Evolutionary conservation across 2,888 invertebrate species (phyloP), one percentile per base, ranked within the genome.

Genomic region (Caenorhabditis wallacei): DNA sequence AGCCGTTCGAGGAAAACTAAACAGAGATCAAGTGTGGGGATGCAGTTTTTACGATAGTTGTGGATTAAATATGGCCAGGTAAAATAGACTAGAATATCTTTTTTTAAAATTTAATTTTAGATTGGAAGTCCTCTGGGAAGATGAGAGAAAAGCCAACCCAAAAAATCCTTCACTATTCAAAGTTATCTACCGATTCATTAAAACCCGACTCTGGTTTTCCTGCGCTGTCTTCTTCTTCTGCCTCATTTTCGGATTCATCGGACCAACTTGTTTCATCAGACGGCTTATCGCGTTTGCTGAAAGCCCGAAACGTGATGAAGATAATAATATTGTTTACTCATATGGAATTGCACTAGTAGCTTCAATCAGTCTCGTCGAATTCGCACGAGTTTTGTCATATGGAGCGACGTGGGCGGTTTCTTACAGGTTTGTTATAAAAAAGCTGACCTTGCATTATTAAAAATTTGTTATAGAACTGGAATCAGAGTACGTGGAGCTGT

Each of bases 391-490:
- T 2, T 76, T 93, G 22, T 87, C 90, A n/a, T 92, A 92, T 82
- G 92, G 92, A 10, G 88, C 91, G 24, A 89, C 92, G 0, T 93
- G 93, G 93, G 91, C 92, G 43, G 88, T 92, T 26, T 92, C 92
- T 79, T 93, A 93, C 71, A 74, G 86, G 79, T 84, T 48, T 24
- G 18, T 48, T 37, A 24, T n/a, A n/a, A n/a, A n/a, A 16, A 7
- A 30, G 4, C 10, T 20, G 30, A 37, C 37, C 30, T 26, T 2
- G 53, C 48, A 10, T 40, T 40, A 46, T 35, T 7, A 20, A 5
- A 16, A n/a, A 18, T 40, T 3, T 13, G n/a, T n/a, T n/a, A n/a
- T n/a, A 89, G 92, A 56, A 92, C 91, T 37, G 93, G 92, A 76
- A 88, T 92, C n/a, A 87, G 93, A 53, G 89, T 93, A 2, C 90